Evolutionary conservation across 64 coral and sea anemone species (phyloP), one percentile per base, ranked within the genome.

Genomic region (Pocillopora damicornis): DNA sequence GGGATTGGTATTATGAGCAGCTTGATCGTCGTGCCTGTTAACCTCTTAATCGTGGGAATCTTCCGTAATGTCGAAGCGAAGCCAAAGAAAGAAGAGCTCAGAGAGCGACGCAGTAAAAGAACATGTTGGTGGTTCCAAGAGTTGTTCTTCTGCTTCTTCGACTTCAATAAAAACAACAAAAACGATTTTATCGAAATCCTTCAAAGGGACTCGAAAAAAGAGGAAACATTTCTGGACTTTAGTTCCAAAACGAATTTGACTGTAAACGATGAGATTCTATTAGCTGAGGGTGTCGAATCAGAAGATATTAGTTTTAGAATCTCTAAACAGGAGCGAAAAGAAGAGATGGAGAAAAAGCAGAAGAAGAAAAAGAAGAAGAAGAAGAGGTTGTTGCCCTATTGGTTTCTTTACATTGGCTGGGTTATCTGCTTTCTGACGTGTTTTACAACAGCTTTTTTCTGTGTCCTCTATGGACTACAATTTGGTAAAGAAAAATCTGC

Each of bases 331-430:
- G 94, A 97, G 74, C 80, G 87, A 23, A 88, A 88, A 56, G 94
- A 97, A 69, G 94, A 97, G 75, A 76, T 84, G 78, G 94, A 92
- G 6, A 97, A 97, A 73, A 97, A 82, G 80, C 73, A 86, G 63
- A 97, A 96, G 63, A 95, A 93, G 87, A 94, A 97, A 78, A 97
- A 97, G 38, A 93, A 93, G 76, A 97, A 97, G 77, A 97, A 97
- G 83, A 96, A 96, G 94, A 97, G 90, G 83, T 75, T 81, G 1
- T 38, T 97, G 15, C 94, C 94, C 2, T 97, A 97, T 65, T 97
- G 94, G 94, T 97, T 93, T 58, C 60, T 97, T 15, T 97, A 97
- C 63, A 78, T 97, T 69, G 94, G 82, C 1, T 97, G 94, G 94
- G 91, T 75, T 9, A 88, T 97, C 1, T 97, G 94, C 74, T 91